Base-by-base conservation (phyloP, 2,797 vertebrate species). In the Cyclura pinguis region DNA sequence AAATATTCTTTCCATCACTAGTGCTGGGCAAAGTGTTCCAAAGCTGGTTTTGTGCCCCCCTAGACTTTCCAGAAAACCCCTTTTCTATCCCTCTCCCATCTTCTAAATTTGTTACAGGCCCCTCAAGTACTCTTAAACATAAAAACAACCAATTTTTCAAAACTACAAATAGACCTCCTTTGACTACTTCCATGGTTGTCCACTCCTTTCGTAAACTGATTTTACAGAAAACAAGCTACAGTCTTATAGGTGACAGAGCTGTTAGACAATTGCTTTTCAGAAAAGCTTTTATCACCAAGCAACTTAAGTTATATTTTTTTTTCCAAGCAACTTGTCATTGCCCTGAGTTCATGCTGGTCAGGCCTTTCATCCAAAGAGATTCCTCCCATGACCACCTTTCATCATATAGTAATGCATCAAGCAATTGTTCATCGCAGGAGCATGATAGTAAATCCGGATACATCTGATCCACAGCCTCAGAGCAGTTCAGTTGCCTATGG, bases 351-450 rank as follows among this genome's bases (percentile, higher is more conserved):
- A 92, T 93, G 92, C 94, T 95, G 95, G 80, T 94, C 94, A 94
- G 94, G 85, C 95, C 90, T 95, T 96, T 94, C 47, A 94, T 94
- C 73, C 89, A 91, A 94, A 93, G 90, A 94, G 77, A 35, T 95
- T 91, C 94, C 92, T 38, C 32, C 47, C 20, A 24, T 42, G 13
- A 42, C 67, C 42, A 47, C 50, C 14, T 96, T 94, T 95, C 93
- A 90, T 89, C 96, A 92, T 97, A 96, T 96, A 93, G 89, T 89
- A 90, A 90, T 95, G 76, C 94, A 95, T 93, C 95, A 93, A 89
- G 95, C 91, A 94, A 94, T 93, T 96, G 94, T 95, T 97, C 96
- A 96, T 95, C 95, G 96, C 84, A 47, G 93, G 92, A 94, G 89
- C 93, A 94, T 81, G 82, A 94, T 95, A 97, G 93, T 91, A 95